These are phyloP conservation scores for Musca domestica DNA, from an alignment of 1,140 invertebrate species.

Conservation along the genomic window DNA sequence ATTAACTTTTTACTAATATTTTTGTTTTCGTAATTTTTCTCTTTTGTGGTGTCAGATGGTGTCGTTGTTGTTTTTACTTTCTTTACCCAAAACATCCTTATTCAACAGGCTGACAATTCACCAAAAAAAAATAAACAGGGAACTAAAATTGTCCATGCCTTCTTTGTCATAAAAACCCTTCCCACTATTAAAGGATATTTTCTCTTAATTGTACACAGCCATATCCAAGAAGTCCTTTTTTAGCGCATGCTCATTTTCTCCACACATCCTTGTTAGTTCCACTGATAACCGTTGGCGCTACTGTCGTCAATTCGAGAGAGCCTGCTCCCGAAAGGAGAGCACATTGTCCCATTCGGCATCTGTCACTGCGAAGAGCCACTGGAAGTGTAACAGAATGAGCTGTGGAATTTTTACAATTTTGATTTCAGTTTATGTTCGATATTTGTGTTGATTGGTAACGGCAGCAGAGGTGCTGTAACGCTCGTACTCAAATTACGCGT, in stretches of 20 bases:
- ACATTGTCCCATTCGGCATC: not conserved
- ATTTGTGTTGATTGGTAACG: conserved; percentile 27
- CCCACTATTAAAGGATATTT: conserved; percentile 5
- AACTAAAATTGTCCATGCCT: not conserved
- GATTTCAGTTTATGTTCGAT: conserved; percentile 27
- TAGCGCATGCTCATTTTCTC: not conserved
- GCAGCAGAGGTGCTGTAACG: not conserved
- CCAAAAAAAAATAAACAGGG: not conserved
- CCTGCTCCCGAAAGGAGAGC: not conserved
- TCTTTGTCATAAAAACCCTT: not conserved
- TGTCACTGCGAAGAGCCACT: not conserved
- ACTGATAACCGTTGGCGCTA: not conserved
- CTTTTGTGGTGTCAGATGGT: too few species aligned
- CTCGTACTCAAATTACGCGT: too few species aligned
- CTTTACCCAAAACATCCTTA: not conserved
- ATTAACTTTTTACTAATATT: too few species aligned
- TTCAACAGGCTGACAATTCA: not conserved
- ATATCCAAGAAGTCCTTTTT: not conserved
- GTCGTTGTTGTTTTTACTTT: too few species aligned
- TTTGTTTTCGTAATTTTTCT: too few species aligned
- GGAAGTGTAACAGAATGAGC: not conserved
- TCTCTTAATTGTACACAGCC: not conserved
- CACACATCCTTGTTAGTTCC: not conserved
- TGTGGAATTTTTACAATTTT: conserved; percentile 17
- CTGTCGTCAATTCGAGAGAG: not conserved